Evolutionary conservation across 2,888 invertebrate genomes (phyloP), one percentile per base, ranked within the genome.

Genomic region (Tetramorium bicarinatum): DNA sequence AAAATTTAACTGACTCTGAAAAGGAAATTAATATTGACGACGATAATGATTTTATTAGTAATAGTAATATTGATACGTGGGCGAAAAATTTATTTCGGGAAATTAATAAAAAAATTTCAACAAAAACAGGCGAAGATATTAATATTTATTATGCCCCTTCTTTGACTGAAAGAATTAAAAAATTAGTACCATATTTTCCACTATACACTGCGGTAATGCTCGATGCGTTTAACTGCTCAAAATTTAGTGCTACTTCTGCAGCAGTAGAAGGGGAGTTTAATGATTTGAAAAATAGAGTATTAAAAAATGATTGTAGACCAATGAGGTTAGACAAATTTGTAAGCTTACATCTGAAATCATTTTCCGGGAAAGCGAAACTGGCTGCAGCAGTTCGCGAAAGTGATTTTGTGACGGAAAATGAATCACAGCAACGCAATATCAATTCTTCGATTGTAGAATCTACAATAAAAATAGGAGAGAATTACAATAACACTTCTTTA

Each of bases 291-390:
- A 29, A 64, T 15, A 25, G 62, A 0, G n/a, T 64, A n/a, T 41
- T 64, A 13, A 64, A 25, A 64, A 64, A 64, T 64, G 38, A 41
- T 41, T 64, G n/a, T 41, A 25, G 41, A 13, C 64, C 41, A 8
- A 64, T 64, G 41, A 13, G 41, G 2, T 15, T 64, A n/a, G 64
- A 41, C n/a, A 64, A 64, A 41, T 64, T 38, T 64, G 38, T 64
- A 21, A 64, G 38, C n/a, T 1, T 64, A 38, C 41, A 64, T n/a
- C 21, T 64, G 6, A 38, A 64, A 64, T 64, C 41, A 64, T 64
- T 64, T 64, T 64, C 64, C 11, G 64, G 41, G 11, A 38, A 25
- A 25, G 25, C 25, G 25, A 25, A 25, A 25, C 25, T 25, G 25
- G 25, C 25, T n/a, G 25, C 25, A 25, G 25, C 25, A 25, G 25